Base-by-base conservation (phyloP, 1,140 invertebrate species). In the Platyura marginata region DNA sequence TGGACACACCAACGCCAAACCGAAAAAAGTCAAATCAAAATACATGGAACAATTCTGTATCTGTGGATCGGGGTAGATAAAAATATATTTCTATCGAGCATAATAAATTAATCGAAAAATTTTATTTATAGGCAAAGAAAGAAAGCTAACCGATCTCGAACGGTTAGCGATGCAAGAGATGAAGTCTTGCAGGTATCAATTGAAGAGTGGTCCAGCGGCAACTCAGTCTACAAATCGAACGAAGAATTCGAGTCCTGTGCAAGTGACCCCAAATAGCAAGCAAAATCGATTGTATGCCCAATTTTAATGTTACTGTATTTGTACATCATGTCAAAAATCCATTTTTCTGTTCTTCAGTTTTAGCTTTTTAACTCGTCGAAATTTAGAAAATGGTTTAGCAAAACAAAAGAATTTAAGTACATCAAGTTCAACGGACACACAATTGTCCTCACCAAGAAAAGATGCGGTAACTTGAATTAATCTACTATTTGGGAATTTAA, bases 361-460 rank as follows among this genome's bases (percentile, higher is more conserved):
- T 48, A 68, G 55, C 62, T 69, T 63, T 58, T 68, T 58, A 51
- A 67, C 56, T 51, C 63, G 51, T 29, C 57, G 57, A 44, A 60
- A 60, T 47, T 60, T 59, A 48, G 49, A 59, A 55, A 51, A 51
- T 46, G 49, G 50, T 45, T 44, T 56, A 59, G 54, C 50, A 52
- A 47, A 57, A 50, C 55, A 65, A 57, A 49, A 56, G 51, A 48
- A 55, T 44, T 46, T 57, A 54, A 48, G 39, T 63, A 46, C 37
- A 46, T n/a, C n/a, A n/a, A 54, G 43, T 47, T 49, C 29, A 51
- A 63, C 49, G 46, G 47, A 43, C 52, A 57, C 35, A 44, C 55
- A 20, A 53, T 49, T 59, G 44, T 51, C 64, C 44, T 63, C 66
- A 41, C 61, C 63, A 37, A 61, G 62, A 38, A 62, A 57, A 55